Percentiles rank a stretch among this genome's conserved stretches.
phyloP scores from a whole-genome alignment of 2,888 invertebrate species.

The Leucania comma region DNA sequence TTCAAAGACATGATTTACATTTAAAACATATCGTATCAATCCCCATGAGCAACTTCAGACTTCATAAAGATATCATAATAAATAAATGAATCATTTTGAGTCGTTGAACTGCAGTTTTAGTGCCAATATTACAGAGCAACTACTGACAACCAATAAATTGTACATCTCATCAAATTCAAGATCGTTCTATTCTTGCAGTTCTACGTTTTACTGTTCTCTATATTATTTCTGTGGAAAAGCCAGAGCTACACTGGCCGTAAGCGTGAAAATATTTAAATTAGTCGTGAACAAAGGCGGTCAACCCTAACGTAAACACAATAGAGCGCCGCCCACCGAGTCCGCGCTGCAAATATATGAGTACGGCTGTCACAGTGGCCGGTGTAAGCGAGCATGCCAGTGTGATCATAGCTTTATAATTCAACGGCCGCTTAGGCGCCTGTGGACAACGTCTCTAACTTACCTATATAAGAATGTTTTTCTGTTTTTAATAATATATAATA shows the following conservation, averaged over 20 bases:
- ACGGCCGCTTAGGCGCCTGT: constrained; percentile 24
- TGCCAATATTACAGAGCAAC: constrained; percentile 1
- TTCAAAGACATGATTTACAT: background rate
- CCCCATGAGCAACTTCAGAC: background rate
- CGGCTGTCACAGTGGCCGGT: constrained; percentile 67
- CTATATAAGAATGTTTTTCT: background rate
- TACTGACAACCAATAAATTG: background rate
- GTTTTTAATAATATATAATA: too few relatives aligned
- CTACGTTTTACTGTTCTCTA: constrained; percentile 5
- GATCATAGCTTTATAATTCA: constrained; percentile 66
- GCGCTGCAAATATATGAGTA: constrained; percentile 75
- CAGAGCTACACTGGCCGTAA: constrained; percentile 7
- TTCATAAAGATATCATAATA: background rate
- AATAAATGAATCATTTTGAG: constrained; percentile 9
- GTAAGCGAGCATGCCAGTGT: constrained; percentile 61
- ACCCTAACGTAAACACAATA: constrained; percentile 73
- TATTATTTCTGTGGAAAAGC: constrained; percentile 20
- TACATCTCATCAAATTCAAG: constrained; percentile 8
- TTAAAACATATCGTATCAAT: background rate
- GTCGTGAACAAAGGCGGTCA: constrained; percentile 40
- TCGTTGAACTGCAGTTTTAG: constrained; percentile 5
- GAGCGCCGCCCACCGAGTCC: constrained; percentile 76
- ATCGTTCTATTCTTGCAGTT: constrained; percentile 22
- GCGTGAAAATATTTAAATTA: constrained; percentile 43
- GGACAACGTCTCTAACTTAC: background rate